phyloP scores from a whole-genome alignment of 1,140 invertebrate species.

The Neotoxoptera formosana region DNA sequence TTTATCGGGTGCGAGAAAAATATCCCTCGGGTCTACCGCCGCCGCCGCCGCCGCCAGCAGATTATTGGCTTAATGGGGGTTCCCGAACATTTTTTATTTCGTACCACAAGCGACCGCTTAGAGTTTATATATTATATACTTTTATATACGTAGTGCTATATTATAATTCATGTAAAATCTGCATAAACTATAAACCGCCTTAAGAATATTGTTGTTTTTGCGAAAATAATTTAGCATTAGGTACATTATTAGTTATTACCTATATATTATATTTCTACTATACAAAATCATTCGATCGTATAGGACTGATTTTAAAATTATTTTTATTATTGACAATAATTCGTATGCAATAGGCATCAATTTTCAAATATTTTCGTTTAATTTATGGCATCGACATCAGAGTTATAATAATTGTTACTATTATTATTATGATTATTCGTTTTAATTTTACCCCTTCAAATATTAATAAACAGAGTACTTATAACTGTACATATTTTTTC shows the following conservation, averaged over 20 bases:
- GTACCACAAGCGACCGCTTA: not conserved
- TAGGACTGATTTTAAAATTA: not conserved
- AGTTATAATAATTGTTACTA: not conserved
- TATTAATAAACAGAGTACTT: not conserved
- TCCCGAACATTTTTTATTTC: not conserved
- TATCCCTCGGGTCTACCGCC: conserved; percentile 19
- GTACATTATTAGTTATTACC: no score
- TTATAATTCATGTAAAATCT: not conserved
- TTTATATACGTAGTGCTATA: no score
- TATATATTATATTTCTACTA: not conserved
- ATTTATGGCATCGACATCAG: not conserved
- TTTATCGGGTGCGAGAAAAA: conserved; percentile 10
- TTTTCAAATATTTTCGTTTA: not conserved
- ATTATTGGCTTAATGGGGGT: not conserved
- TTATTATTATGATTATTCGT: not conserved
- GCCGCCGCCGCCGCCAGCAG: not conserved
- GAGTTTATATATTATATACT: conserved; percentile 4
- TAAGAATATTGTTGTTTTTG: not conserved
- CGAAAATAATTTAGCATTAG: not conserved
- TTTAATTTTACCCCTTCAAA: not conserved
- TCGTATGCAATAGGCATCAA: no score
- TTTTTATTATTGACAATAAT: no score
- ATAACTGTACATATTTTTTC: not conserved
- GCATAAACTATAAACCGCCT: not conserved
- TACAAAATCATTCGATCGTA: not conserved